A percentile compares a stretch with the other conserved stretches of the same genome.
Evolutionary conservation across 2,113 vertebrate species (phyloP).

Genomic region (Baryphthengus martii): DNA sequence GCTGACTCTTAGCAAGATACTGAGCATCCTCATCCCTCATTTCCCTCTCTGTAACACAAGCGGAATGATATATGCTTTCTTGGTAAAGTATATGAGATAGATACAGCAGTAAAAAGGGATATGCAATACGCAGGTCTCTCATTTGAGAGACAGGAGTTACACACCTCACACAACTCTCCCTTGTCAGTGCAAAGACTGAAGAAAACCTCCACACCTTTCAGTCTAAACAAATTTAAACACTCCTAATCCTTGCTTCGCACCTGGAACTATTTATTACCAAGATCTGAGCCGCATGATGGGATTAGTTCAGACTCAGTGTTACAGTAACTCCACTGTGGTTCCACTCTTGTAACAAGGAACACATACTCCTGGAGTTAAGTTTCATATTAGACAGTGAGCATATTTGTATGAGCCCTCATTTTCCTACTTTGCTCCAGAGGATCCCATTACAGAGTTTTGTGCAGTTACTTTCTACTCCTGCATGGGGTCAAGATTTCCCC

Average conservation of each 20-base stretch:
- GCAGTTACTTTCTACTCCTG: constrained; percentile 56
- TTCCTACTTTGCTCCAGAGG: constrained; percentile 51
- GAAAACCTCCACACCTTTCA: constrained; percentile 29
- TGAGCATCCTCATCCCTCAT: neutral
- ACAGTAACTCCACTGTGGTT: constrained; percentile 57
- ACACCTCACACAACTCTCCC: neutral
- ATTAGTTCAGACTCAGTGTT: constrained; percentile 56
- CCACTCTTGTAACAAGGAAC: constrained; percentile 44
- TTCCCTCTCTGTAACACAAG: neutral
- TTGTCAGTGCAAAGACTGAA: neutral
- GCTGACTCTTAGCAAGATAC: neutral
- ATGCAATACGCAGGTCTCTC: neutral
- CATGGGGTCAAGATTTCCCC: constrained; percentile 58
- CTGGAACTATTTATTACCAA: constrained; percentile 63
- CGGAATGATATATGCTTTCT: neutral
- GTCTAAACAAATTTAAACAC: constrained; percentile 34
- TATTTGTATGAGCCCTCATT: constrained; percentile 50
- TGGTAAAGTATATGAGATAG: neutral
- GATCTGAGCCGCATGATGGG: constrained; percentile 60
- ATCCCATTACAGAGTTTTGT: constrained; percentile 56
- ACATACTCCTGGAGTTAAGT: constrained; percentile 62
- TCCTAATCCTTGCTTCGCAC: constrained; percentile 39
- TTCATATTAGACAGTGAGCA: constrained; percentile 55
- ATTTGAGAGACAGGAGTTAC: neutral
- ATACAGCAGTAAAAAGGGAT: neutral